phyloP scores from a whole-genome alignment of 2,888 invertebrate species.

The Ophion costatus region DNA sequence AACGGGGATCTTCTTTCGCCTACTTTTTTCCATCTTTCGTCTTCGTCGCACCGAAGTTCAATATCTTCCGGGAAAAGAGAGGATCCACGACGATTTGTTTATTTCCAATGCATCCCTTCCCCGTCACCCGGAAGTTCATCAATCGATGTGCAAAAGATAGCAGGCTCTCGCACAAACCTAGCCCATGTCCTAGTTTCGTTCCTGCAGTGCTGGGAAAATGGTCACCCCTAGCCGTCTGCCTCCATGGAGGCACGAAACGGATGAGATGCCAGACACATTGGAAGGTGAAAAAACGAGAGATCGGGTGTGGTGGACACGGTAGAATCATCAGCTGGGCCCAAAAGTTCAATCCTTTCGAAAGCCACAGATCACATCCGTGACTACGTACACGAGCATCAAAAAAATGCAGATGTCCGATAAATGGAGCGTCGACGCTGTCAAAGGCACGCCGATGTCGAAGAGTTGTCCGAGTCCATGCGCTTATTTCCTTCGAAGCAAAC shows the following conservation, averaged over 20 bases:
- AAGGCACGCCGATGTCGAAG: neutral
- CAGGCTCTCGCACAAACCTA: conserved; percentile 51
- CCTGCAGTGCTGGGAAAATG: conserved; percentile 51
- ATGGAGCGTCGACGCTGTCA: conserved; percentile 35
- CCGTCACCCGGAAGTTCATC: conserved; percentile 72
- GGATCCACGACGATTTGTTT: conserved; percentile 53
- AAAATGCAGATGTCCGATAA: conserved; percentile 67
- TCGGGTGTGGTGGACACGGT: conserved; percentile 50
- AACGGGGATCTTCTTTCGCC: conserved; percentile 44
- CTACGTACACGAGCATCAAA: neutral
- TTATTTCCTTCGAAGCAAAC: neutral
- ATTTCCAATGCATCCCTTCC: conserved; percentile 28
- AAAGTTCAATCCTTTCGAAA: conserved; percentile 58
- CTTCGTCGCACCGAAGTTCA: conserved; percentile 58
- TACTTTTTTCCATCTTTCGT: conserved; percentile 46
- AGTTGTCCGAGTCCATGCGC: too few relatives aligned
- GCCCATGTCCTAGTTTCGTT: conserved; percentile 56
- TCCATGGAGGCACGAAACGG: conserved; percentile 41
- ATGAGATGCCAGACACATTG: conserved; percentile 22
- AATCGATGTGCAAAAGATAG: conserved; percentile 39
- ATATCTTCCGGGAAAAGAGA: conserved; percentile 73
- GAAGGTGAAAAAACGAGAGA: conserved; percentile 13
- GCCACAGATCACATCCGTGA: conserved; percentile 5
- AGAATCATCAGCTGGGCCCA: conserved; percentile 45
- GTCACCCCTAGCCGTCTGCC: conserved; percentile 47